Evolutionary conservation across 2,113 vertebrate species (phyloP), one percentile per base, ranked within the genome.

Genomic region (Oostethus manadensis): DNA sequence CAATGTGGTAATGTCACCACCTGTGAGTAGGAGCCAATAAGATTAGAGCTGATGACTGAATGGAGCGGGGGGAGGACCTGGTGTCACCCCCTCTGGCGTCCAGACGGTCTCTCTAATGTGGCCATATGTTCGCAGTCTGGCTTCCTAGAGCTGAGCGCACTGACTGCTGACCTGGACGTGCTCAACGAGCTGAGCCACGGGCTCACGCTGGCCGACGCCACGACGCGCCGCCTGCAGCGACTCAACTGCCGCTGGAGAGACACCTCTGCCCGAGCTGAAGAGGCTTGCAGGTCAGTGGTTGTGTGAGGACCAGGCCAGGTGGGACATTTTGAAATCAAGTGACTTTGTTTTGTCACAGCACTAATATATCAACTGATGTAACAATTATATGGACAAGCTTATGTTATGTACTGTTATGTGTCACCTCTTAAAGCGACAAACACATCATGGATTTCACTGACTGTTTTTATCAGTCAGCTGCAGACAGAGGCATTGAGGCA

Each of bases 111-210:
- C 38, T 13, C 38, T 42, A 14, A 42, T 14, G 38, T 10, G 2
- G 38, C 38, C 38, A 26, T 73, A 16, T 81, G 78, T 65, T 55
- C 55, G 3, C 77, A 97, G 95, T 79, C 60, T 48, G 87, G 64
- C 3, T 84, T 92, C 29, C 77, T 94, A 73, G 80, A 89, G 61
- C 87, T 91, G 50, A 88, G 88, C 43, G 84, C 87, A 18, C 74
- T 88, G 45, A 89, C 92, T 20, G 89, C 93, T 61, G 89, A 88
- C 68, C 82, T 97, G 72, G 92, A 94, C 56, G 80, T 84, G 16
- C 74, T 98, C 76, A 95, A 94, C n/a, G 92, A 94, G 75, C 81
- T 90, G 50, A 93, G 93, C 78, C 79, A 90, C 78, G 86, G 71
- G 61, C 68, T 93, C 72, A 86, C 90, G 0, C 88, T 93, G 5